phyloP scores from a whole-genome alignment of 2,113 vertebrate species.

The Speoplatyrhinus poulsoni region DNA sequence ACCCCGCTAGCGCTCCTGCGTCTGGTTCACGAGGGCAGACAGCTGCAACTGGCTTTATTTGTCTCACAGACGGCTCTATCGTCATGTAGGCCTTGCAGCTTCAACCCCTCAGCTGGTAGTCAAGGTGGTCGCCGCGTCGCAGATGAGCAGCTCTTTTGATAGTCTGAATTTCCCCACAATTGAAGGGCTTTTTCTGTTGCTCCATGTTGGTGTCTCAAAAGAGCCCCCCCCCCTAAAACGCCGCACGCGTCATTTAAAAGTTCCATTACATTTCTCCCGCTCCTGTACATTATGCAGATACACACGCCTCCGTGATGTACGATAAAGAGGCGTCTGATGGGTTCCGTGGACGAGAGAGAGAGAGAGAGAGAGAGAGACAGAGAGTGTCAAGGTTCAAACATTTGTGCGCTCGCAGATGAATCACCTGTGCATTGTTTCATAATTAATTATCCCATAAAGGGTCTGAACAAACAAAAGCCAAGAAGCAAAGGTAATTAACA shows the following conservation, averaged over 20 bases:
- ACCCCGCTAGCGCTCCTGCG: conserved; percentile 8
- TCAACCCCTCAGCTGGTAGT: too few species aligned
- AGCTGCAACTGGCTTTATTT: conserved; percentile 30
- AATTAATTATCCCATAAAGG: conserved; percentile 78
- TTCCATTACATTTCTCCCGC: conserved; percentile 23
- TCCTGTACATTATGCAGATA: conserved; percentile 21
- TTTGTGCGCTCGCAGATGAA: conserved; percentile 61
- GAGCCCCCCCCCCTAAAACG: background rate
- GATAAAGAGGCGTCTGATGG: conserved; percentile 42
- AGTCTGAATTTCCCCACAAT: too few species aligned
- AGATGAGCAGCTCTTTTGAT: too few species aligned
- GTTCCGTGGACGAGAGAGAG: conserved; percentile 21
- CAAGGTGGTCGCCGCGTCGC: too few species aligned
- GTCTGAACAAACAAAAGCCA: conserved; percentile 65
- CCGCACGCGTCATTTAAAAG: background rate
- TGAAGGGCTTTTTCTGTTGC: background rate
- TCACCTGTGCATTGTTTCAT: conserved; percentile 76
- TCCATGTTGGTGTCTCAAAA: conserved; percentile 2
- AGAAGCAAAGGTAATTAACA: conserved; percentile 77
- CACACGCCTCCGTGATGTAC: conserved; percentile 34
- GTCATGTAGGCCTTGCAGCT: too few species aligned
- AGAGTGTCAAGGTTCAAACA: conserved; percentile 48
- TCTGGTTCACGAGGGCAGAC: conserved; percentile 2
- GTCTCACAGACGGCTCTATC: conserved; percentile 12
- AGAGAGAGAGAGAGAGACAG: conserved; percentile 34